phyloP scores from a whole-genome alignment of 1,140 invertebrate species.

The Ruditapes philippinarum region DNA sequence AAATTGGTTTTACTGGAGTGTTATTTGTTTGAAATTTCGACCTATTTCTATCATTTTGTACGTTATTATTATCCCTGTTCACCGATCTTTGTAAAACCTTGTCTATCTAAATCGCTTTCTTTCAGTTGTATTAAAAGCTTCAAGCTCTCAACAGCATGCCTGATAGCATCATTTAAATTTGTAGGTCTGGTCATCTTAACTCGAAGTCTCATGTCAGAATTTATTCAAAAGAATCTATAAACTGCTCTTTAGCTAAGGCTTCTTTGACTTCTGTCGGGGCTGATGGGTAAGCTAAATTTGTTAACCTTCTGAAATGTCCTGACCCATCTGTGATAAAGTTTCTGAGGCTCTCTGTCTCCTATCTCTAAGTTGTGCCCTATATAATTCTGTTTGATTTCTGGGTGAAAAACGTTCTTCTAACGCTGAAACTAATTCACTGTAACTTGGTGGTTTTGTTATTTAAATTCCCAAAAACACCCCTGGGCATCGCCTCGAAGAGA shows the following conservation, averaged over 20 bases:
- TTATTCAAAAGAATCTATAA: slow-evolving; percentile 58
- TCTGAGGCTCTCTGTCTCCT: slow-evolving; percentile 34
- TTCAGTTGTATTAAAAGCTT: slow-evolving; percentile 25
- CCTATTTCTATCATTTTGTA: background rate
- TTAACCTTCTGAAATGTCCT: slow-evolving; percentile 33
- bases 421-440: too few relatives aligned
- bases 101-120: background rate
- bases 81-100: background rate
- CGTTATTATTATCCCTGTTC: background rate
- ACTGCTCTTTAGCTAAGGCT: slow-evolving; percentile 50
- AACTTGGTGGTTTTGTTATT: too few relatives aligned
- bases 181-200: slow-evolving; percentile 38
- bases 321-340: slow-evolving; percentile 10
- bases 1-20: too few relatives aligned
- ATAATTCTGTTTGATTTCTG: slow-evolving; percentile 45
- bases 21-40: too few relatives aligned
- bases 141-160: slow-evolving; percentile 44
- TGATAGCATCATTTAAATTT: slow-evolving; percentile 52
- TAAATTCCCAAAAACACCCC: too few relatives aligned
- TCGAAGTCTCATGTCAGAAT: slow-evolving; percentile 44
- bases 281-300: slow-evolving; percentile 51
- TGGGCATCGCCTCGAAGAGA: too few relatives aligned
- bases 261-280: slow-evolving; percentile 47
- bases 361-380: slow-evolving; percentile 34
- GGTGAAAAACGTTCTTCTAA: slow-evolving; percentile 30